Conservation (phyloP, 64 coral and sea anemone species). For the Platygyra sinensis region DNA sequence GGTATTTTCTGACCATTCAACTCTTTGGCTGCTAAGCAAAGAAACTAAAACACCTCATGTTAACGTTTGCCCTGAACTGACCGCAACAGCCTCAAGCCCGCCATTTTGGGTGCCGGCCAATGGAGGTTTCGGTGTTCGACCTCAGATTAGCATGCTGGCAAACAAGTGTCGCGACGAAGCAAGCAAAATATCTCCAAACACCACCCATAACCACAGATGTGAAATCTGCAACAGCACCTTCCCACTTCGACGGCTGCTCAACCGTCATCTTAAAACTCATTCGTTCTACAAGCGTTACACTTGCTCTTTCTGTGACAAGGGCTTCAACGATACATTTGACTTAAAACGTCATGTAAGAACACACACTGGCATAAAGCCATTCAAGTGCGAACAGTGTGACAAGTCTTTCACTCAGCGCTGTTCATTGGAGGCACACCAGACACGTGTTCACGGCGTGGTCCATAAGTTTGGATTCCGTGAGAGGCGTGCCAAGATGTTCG, state of each 20-base stretch:
- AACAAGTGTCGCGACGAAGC: conserved; percentile 2
- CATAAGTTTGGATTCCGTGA: conserved; percentile 97
- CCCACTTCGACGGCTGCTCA: conserved; percentile 71
- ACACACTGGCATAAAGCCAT: conserved; percentile 97
- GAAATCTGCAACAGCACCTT: conserved; percentile 75
- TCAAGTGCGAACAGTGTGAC: conserved; percentile 93
- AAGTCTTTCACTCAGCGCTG: conserved; percentile 97
- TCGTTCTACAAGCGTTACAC: conserved; percentile 97
- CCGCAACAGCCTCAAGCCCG: background rate
- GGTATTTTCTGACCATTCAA: conserved; percentile 9
- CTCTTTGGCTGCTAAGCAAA: background rate
- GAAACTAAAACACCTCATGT: background rate
- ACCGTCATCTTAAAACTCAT: conserved; percentile 93
- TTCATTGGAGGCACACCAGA: conserved; percentile 90
- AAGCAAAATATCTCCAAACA: background rate
- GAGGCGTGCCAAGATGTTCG: conserved; percentile 85
- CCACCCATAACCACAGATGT: conserved; percentile 64
- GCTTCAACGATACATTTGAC: conserved; percentile 99
- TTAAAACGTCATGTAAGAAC: conserved; percentile 98
- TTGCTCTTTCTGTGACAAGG: conserved; percentile 91
- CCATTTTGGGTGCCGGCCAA: background rate
- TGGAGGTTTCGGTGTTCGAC: background rate
- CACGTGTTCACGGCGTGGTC: conserved; percentile 82
- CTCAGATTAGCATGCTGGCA: background rate
- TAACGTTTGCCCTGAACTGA: background rate